A percentile compares a stretch with the other conserved stretches of the same genome.
These are phyloP conservation scores for Furcifer pardalis DNA, from an alignment of 2,797 vertebrate genomes.

Conservation along the genomic window DNA sequence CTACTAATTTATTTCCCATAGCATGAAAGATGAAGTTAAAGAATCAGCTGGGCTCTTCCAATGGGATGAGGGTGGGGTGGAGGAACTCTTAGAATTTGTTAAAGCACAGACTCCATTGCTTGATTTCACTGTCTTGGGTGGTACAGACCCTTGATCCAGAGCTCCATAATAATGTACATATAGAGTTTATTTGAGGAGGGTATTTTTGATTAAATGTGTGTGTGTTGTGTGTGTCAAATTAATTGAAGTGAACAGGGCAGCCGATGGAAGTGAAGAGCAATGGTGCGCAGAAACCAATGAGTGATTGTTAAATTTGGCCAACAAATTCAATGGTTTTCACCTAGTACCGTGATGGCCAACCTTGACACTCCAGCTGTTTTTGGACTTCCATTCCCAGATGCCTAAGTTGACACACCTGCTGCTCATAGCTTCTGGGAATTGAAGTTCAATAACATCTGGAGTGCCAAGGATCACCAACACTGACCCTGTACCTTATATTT, in stretches of 20 bases:
- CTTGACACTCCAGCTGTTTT: too few species aligned
- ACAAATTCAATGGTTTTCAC: too few species aligned
- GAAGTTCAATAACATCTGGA: too few species aligned
- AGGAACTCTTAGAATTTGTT: conserved; percentile 62
- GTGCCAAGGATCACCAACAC: too few species aligned
- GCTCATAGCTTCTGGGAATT: too few species aligned
- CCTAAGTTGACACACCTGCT: too few species aligned
- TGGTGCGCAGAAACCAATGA: not conserved
- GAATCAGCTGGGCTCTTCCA: conserved; percentile 66
- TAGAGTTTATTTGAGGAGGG: not conserved
- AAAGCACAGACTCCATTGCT: conserved; percentile 44
- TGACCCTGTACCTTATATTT: too few species aligned
- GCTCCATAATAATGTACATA: conserved; percentile 41
- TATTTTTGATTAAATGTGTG: not conserved
- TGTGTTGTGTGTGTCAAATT: not conserved
- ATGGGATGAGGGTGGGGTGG: conserved; percentile 45
- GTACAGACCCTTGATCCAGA: conserved; percentile 58
- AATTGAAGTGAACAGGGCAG: not conserved
- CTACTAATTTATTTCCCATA: conserved; percentile 85
- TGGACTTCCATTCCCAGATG: too few species aligned
- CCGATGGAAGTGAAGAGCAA: too few species aligned
- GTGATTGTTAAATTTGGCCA: not conserved
- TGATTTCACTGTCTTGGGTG: conserved; percentile 67
- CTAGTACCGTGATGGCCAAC: too few species aligned
- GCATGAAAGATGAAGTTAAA: conserved; percentile 84